Evolutionary conservation across 2,113 vertebrate species (phyloP), one percentile per base, ranked within the genome.

Genomic region (Grammomys surdaster): DNA sequence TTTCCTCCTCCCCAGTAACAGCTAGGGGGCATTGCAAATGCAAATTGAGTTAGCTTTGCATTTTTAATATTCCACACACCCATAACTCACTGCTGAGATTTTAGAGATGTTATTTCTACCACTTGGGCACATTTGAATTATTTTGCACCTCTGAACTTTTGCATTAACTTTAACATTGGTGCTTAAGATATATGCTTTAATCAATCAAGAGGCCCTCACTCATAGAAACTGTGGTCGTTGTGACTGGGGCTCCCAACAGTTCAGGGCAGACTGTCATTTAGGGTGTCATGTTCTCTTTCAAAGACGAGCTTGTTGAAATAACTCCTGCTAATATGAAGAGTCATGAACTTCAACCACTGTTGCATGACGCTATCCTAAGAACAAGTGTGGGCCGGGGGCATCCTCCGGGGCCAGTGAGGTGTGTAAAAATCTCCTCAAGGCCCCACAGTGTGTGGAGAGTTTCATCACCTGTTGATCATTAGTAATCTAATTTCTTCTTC

Each of bases 31-130:
- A 98, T 99, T 98, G 97, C 75, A 31, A 98, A 99, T 99, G 98
- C 98, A 98, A 98, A 99, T 99, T 96, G 98, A 98, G 97, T 97
- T 98, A 98, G 98, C 97, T 98, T 98, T 98, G 98, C 98, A 98
- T 99, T 99, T 99, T 99, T 99, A 99, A 99, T 99, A 98, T 98
- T 98, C 97, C 95, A 98, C 97, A 97, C 97, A 98, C 98, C 98
- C 98, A 98, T 99, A 99, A 99, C 98, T 99, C 98, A 99, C 98
- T 98, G 98, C 97, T 65, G 95, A 11, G 0, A 97, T 98, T 97
- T 98, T 98, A 98, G 98, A 97, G 98, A 98, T 58, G 22, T 98
- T 99, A 98, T 98, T 98, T 97, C 98, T 98, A 84, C 97, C 95
- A 98, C 97, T 98, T 98, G 98, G 97, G 93, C 98, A 97, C 98